Evolutionary conservation across 2,888 invertebrate genomes (phyloP).

Genomic region (Parnassius glacialis): DNA sequence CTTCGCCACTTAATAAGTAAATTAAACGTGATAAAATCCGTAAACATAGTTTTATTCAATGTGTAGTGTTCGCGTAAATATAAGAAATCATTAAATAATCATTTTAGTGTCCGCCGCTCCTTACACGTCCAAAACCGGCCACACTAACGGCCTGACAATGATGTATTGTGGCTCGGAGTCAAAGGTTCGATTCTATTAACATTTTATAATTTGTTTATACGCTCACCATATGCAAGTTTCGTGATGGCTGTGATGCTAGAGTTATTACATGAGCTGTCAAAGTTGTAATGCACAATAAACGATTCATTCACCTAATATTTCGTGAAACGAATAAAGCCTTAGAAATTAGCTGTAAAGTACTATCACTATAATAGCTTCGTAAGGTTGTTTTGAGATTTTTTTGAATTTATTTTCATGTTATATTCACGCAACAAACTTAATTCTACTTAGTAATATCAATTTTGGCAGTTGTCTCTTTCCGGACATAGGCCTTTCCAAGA

Average conservation of each 20-base stretch:
- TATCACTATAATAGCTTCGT: not conserved
- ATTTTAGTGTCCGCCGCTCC: conserved; percentile 34
- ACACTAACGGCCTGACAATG: conserved; percentile 57
- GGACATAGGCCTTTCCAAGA: not conserved
- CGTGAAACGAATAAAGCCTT: not conserved
- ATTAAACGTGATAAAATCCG: too few species aligned
- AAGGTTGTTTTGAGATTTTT: not conserved
- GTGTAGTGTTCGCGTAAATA: too few species aligned
- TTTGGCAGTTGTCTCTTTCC: not conserved
- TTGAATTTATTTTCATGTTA: not conserved
- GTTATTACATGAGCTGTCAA: conserved; percentile 23
- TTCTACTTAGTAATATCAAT: not conserved
- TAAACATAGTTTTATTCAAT: too few species aligned
- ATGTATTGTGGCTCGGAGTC: conserved; percentile 67
- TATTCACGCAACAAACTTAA: not conserved
- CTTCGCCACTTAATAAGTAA: too few species aligned
- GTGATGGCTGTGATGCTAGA: conserved; percentile 26
- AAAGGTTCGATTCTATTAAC: conserved; percentile 71
- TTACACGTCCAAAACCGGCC: conserved; percentile 38
- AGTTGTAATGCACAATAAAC: conserved; percentile 20
- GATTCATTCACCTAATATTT: conserved; percentile 14
- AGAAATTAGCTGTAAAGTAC: not conserved
- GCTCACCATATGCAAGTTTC: conserved; percentile 32
- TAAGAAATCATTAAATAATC: not conserved
- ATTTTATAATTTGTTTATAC: conserved; percentile 68